Percentiles rank a stretch among this genome's conserved stretches.
These are phyloP conservation scores for Drosophila murphyi DNA, from an alignment of 1,140 invertebrate species.

Conservation along the genomic window DNA sequence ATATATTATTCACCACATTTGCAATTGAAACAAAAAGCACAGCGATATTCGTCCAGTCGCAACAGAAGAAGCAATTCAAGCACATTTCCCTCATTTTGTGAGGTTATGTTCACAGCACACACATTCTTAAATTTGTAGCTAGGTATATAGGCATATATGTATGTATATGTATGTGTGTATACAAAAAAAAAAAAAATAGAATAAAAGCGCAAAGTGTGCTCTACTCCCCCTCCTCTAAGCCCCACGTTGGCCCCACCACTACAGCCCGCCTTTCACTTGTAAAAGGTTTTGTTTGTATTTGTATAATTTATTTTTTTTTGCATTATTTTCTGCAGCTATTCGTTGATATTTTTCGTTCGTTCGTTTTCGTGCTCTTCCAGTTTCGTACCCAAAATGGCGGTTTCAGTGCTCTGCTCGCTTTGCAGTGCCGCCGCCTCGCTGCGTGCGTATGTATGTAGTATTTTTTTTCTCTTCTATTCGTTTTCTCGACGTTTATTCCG, in stretches of 20 bases:
- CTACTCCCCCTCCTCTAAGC: slow-evolving; percentile 21
- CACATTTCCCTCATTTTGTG: slow-evolving; percentile 69
- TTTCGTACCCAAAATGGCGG: slow-evolving; percentile 79
- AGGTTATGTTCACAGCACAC: slow-evolving; percentile 66
- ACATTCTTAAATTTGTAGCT: slow-evolving; percentile 14
- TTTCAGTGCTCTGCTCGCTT: slow-evolving; percentile 41
- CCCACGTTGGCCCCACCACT: slow-evolving; percentile 49
- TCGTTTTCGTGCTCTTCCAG: slow-evolving; percentile 64
- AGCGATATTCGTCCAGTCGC: slow-evolving; percentile 41
- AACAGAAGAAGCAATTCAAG: slow-evolving; percentile 47
- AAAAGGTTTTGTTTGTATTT: slow-evolving; percentile 63
- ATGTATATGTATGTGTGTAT: slow-evolving; percentile 8
- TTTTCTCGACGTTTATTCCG: slow-evolving; percentile 52
- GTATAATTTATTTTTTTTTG: slow-evolving; percentile 65
- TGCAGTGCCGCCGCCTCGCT: slow-evolving; percentile 21
- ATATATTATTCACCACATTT: slow-evolving; percentile 22
- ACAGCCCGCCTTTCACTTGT: slow-evolving; percentile 69
- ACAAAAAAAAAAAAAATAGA: slow-evolving; percentile 18
- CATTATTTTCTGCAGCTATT: slow-evolving; percentile 70
- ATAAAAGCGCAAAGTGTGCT: slow-evolving; percentile 30
- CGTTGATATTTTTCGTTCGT: slow-evolving; percentile 72
- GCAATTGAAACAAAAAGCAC: slow-evolving; percentile 34
- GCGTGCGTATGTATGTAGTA: slow-evolving; percentile 55
- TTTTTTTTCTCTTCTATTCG: slow-evolving; percentile 55
- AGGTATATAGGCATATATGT: slow-evolving; percentile 3